Percentiles rank a stretch among this genome's conserved stretches.
phyloP scores from a whole-genome alignment of 2,113 vertebrate species.

The Sinocyclocheilus grahami region DNA sequence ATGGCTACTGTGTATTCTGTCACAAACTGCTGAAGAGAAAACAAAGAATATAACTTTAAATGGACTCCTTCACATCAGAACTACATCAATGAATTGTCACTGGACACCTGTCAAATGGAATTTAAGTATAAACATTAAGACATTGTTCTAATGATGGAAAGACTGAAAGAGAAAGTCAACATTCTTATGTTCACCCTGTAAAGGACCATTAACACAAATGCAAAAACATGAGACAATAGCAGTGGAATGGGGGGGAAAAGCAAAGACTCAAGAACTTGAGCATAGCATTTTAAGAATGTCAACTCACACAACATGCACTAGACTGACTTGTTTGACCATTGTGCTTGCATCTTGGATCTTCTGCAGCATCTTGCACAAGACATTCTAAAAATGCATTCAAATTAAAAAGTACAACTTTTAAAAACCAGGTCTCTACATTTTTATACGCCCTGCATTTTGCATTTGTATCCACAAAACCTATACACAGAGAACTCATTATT shows the following conservation, averaged over 20 bases:
- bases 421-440: no score
- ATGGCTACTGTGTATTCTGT: not conserved
- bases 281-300: no score
- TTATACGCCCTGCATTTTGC: no score
- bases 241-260: not conserved
- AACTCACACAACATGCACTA: no score
- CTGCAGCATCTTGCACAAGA: no score
- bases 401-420: no score
- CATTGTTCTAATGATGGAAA: not conserved
- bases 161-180: not conserved
- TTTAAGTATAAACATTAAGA: not conserved
- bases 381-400: no score
- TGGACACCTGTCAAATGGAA: not conserved
- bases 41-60: constrained; percentile 2
- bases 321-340: no score
- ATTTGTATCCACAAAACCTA: no score
- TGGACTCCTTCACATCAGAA: not conserved
- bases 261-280: not conserved
- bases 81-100: not conserved
- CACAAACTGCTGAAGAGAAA: not conserved
- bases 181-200: not conserved
- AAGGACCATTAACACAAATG: not conserved
- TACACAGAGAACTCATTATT: no score
- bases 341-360: no score
- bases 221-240: not conserved